Conservation (phyloP, 2,888 invertebrate species). For the Eugnorisma glareosa region DNA sequence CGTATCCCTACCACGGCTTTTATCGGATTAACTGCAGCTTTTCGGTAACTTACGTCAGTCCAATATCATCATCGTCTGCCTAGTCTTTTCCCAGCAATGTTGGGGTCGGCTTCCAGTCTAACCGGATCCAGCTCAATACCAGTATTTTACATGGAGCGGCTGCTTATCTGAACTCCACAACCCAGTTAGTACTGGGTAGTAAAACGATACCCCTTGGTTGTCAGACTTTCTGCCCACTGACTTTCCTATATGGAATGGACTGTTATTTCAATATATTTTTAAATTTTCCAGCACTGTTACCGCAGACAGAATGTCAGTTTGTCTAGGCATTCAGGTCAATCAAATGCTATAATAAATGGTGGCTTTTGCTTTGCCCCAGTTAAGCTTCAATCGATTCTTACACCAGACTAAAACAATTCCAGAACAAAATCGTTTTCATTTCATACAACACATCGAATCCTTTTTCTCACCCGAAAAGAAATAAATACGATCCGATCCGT, state of each 20-base stretch:
- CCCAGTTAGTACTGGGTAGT: not conserved
- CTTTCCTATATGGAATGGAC: not conserved
- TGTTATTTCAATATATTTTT: not conserved
- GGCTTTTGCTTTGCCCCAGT: not conserved
- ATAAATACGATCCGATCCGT: constrained; percentile 45
- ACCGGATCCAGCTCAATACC: not conserved
- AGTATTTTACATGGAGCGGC: not conserved
- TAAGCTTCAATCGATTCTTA: not conserved
- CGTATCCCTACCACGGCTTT: not conserved
- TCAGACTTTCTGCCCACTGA: not conserved
- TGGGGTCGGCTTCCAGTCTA: not conserved
- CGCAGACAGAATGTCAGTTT: not conserved
- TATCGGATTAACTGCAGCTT: not conserved
- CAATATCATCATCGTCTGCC: not conserved
- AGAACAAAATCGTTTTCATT: constrained; percentile 35
- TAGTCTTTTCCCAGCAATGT: not conserved
- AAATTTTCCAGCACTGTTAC: not conserved
- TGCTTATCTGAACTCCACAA: not conserved
- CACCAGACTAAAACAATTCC: not conserved
- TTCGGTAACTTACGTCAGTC: not conserved
- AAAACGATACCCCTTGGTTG: not conserved
- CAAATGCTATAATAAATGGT: not conserved
- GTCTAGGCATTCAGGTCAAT: not conserved
- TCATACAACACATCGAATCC: constrained; percentile 32
- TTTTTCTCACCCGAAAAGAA: constrained; percentile 39